Percentiles rank a stretch among this genome's conserved stretches.
phyloP scores from a whole-genome alignment of 2,888 invertebrate species.

The Chrysotoxum bicinctum region DNA sequence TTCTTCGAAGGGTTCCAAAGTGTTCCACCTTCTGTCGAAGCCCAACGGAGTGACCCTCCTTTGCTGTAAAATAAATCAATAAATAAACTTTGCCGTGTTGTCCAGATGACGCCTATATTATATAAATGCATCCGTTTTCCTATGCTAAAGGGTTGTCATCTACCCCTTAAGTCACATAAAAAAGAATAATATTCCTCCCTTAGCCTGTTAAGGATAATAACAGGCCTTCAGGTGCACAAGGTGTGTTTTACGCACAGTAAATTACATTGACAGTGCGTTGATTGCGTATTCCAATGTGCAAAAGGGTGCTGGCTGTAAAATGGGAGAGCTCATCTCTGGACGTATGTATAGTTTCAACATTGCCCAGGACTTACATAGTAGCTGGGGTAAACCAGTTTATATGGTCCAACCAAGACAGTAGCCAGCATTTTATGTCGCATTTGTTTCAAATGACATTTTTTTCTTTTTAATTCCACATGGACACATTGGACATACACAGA shows the following conservation, averaged over 20 bases:
- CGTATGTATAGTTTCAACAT: conserved; percentile 4
- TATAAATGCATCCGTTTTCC: conserved; percentile 9
- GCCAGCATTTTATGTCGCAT: conserved; percentile 69
- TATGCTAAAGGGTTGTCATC: conserved; percentile 42
- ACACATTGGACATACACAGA: conserved; percentile 13
- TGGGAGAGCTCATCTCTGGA: conserved; percentile 19
- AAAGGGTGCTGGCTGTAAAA: conserved; percentile 36
- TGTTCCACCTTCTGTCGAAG: conserved; percentile 6
- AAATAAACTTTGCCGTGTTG: conserved; percentile 56
- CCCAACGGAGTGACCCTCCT: background rate
- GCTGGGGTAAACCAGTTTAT: conserved; percentile 54
- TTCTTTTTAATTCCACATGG: conserved; percentile 21
- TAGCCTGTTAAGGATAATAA: conserved; percentile 54
- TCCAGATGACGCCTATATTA: conserved; percentile 60
- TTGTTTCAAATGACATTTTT: conserved; percentile 64
- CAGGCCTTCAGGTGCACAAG: conserved; percentile 69
- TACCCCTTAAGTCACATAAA: conserved; percentile 47
- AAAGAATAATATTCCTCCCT: conserved; percentile 21
- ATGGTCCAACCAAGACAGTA: conserved; percentile 47
- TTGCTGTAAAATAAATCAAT: conserved; percentile 34
- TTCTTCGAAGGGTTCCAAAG: conserved; percentile 23
- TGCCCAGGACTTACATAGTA: conserved; percentile 21
- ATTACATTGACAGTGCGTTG: conserved; percentile 70
- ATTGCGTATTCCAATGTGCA: conserved; percentile 44
- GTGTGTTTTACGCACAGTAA: conserved; percentile 70